A percentile compares a stretch with the other conserved stretches of the same genome.
phyloP scores from a whole-genome alignment of 2,888 invertebrate genomes.

The Alloscopus bannaensis region DNA sequence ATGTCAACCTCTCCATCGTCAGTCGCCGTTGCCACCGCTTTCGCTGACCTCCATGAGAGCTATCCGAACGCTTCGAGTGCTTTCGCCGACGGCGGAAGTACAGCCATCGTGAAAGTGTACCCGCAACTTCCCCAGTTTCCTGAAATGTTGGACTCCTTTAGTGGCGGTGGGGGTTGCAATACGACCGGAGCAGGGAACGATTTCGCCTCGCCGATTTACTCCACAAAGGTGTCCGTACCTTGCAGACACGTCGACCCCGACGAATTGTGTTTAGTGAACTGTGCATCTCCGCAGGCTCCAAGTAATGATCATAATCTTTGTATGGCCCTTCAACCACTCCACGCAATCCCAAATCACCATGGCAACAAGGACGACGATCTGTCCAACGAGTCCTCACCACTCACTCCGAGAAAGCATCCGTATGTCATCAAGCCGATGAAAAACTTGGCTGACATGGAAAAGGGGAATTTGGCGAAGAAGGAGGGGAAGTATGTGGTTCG shows the following conservation, averaged over 20 bases:
- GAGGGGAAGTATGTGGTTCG: slow-evolving; percentile 69
- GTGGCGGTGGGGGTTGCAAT: too few relatives aligned
- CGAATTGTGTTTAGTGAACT: slow-evolving; percentile 39
- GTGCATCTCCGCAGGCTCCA: slow-evolving; percentile 4
- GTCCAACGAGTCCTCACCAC: slow-evolving; percentile 59
- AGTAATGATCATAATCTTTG: slow-evolving; percentile 17
- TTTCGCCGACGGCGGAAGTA: slow-evolving; percentile 10
- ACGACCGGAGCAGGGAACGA: slow-evolving; percentile 40
- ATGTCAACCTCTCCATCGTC: slow-evolving; percentile 48
- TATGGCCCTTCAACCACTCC: background rate
- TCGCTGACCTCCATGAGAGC: slow-evolving; percentile 14
- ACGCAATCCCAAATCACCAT: slow-evolving; percentile 2
- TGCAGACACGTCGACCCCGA: background rate
- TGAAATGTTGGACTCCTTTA: slow-evolving; percentile 52
- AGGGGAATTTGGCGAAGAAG: slow-evolving; percentile 52
- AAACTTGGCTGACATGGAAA: slow-evolving; percentile 50
- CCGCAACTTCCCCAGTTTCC: slow-evolving; percentile 49
- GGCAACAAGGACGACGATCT: background rate
- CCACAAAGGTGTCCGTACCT: slow-evolving; percentile 9
- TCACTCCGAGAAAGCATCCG: slow-evolving; percentile 57
- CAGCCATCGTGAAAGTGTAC: slow-evolving; percentile 52
- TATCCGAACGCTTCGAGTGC: background rate
- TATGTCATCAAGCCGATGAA: slow-evolving; percentile 68
- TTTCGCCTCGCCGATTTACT: slow-evolving; percentile 33
- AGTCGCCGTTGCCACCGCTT: background rate